Evolutionary conservation across 2,888 invertebrate species (phyloP).

Genomic region (Entomobrya multifasciata): DNA sequence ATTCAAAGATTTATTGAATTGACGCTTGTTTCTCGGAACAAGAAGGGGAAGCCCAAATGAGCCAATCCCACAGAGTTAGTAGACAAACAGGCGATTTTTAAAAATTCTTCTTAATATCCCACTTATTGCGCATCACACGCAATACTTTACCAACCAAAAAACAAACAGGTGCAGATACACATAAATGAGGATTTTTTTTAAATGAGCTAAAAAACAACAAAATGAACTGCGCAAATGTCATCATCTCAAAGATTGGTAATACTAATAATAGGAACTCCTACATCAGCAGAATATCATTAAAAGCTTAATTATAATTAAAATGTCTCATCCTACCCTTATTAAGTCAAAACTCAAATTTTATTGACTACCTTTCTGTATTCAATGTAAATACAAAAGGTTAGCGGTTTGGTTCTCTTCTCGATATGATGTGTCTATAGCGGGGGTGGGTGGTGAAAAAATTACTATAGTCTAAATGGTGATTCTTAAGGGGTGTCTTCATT

Average conservation of each 20-base stretch:
- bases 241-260: not conserved
- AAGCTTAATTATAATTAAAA: conserved; percentile 57
- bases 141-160: conserved; percentile 64
- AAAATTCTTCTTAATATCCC: not conserved
- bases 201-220: not conserved
- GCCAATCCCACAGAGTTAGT: no score
- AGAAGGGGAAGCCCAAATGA: not conserved
- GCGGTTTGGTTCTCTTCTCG: not conserved
- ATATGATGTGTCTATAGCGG: conserved; percentile 8
- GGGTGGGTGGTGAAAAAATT: conserved; percentile 26
- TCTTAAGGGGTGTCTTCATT: not conserved
- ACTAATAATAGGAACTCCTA: conserved; percentile 9
- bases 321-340: conserved; percentile 40
- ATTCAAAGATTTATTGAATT: not conserved
- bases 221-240: conserved; percentile 17
- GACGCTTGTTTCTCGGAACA: not conserved
- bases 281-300: not conserved
- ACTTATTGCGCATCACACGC: no score
- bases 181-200: not conserved
- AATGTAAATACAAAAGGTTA: not conserved
- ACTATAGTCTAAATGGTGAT: no score
- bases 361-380: not conserved
- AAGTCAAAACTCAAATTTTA: conserved; percentile 45
- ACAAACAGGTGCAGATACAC: not conserved
- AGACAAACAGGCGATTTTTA: not conserved